Base-by-base conservation (phyloP, 2,888 invertebrate genomes). In the Phyllotreta cruciferae region DNA sequence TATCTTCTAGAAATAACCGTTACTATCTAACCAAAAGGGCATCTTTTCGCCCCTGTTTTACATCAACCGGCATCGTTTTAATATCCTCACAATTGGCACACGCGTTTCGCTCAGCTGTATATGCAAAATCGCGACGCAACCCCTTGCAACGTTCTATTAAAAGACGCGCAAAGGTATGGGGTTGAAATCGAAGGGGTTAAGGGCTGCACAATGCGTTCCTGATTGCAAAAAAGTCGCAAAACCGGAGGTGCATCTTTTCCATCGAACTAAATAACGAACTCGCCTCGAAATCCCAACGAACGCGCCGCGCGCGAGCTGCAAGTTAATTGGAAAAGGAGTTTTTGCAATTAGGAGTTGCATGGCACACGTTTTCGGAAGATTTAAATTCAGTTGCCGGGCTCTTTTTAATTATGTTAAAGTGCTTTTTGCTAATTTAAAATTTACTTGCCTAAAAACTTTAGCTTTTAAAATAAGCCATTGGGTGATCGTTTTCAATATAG, bases 191-290 rank as follows among this genome's bases (percentile, higher is more conserved):
- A 65, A 69, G 50, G 69, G 69, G 69, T 63, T 61, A 56, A 60
- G 60, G 65, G 65, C 64, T 24, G 4, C 66, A 72, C 72, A 72
- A 72, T 72, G 63, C 64, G 60, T 60, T 57, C 65, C 63, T 71
- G 71, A 72, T 72, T 71, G 72, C 72, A 72, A 72, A 72, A 24
- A 72, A 71, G 69, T 72, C 70, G 70, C 70, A 68, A 70, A 63
- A 65, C 70, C 68, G 63, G 69, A 62, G 58, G 38, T 58, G 50
- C 56, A 60, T 60, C 64, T 70, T 67, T 69, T 66, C 61, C 64
- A 65, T 37, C 49, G 36, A 52, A 49, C 34, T 8, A 36, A n/a
- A 10, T 53, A 45, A 60, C 45, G 60, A 41, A 49, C 49, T 49
- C 36, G 24, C 24, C 4, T 6, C 49, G 34, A 35, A 35, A 6